These are phyloP conservation scores for Siniperca chuatsi DNA, from an alignment of 2,113 vertebrate species.

Conservation along the genomic window DNA sequence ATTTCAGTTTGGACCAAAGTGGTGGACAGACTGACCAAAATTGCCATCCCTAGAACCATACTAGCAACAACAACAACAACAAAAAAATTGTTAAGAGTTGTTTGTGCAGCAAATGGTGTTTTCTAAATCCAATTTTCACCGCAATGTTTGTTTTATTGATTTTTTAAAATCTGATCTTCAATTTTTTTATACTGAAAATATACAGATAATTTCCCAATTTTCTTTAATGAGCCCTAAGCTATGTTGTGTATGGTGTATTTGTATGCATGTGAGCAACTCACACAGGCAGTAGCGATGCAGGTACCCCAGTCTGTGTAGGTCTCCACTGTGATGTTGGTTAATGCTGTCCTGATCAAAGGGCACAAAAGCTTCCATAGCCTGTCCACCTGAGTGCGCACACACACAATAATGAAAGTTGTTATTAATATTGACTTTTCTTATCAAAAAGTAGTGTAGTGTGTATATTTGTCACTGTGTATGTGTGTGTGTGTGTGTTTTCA, in stretches of 20 bases:
- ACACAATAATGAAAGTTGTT: conserved; percentile 66
- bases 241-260: neutral
- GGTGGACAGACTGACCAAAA: too few relatives aligned
- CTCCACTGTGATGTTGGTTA: conserved; percentile 95
- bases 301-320: conserved; percentile 97
- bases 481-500: conserved; percentile 35
- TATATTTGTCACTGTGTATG: conserved; percentile 6
- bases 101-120: conserved; percentile 1
- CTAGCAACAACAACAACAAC: neutral
- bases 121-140: conserved; percentile 22
- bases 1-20: neutral
- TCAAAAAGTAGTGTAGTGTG: conserved; percentile 48
- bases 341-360: conserved; percentile 91
- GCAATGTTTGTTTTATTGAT: conserved; percentile 13
- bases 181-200: neutral
- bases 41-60: neutral
- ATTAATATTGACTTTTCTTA: conserved; percentile 78
- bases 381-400: conserved; percentile 87
- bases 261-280: conserved; percentile 80
- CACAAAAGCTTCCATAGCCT: conserved; percentile 91
- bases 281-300: conserved; percentile 96
- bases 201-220: neutral
- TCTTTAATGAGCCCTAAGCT: neutral
- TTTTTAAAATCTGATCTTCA: conserved; percentile 15
- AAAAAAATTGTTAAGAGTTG: neutral